phyloP scores from a whole-genome alignment of 92 coral and sea anemone species.

The Diadumene lineata region DNA sequence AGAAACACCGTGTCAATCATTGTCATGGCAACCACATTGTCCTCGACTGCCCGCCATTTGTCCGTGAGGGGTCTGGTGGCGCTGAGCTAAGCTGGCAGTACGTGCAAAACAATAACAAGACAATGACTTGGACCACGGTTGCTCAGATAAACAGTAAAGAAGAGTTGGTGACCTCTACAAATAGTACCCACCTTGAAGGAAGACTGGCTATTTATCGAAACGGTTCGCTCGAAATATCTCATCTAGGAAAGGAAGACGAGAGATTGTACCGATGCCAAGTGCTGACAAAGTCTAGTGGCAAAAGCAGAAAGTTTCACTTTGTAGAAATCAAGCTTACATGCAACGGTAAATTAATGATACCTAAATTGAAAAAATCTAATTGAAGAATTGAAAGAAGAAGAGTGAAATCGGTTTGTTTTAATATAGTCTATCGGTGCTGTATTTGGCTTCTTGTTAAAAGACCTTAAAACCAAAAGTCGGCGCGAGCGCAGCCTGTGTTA shows the following conservation, averaged over 20 bases:
- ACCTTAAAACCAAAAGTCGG: too few species aligned
- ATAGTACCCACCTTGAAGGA: neutral
- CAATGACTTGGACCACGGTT: neutral
- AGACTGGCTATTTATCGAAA: neutral
- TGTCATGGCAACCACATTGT: conserved; percentile 8
- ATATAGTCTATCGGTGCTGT: too few species aligned
- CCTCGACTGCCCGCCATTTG: neutral
- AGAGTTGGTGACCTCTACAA: neutral
- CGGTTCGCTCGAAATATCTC: conserved; percentile 11
- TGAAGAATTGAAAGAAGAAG: too few species aligned
- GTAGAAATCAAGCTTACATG: conserved; percentile 15
- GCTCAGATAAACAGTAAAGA: neutral
- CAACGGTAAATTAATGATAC: neutral
- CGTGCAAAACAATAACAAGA: neutral
- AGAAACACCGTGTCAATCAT: neutral
- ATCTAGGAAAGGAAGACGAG: conserved; percentile 7
- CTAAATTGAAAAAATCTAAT: too few species aligned
- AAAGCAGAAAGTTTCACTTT: neutral
- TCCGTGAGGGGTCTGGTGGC: neutral
- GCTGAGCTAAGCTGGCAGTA: neutral
- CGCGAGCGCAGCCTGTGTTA: too few species aligned
- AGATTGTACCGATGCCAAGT: conserved; percentile 18
- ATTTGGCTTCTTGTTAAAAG: too few species aligned
- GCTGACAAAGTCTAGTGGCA: neutral
- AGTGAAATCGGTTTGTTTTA: too few species aligned